phyloP scores from a whole-genome alignment of 2,113 vertebrate species.

The Carlito syrichta region DNA sequence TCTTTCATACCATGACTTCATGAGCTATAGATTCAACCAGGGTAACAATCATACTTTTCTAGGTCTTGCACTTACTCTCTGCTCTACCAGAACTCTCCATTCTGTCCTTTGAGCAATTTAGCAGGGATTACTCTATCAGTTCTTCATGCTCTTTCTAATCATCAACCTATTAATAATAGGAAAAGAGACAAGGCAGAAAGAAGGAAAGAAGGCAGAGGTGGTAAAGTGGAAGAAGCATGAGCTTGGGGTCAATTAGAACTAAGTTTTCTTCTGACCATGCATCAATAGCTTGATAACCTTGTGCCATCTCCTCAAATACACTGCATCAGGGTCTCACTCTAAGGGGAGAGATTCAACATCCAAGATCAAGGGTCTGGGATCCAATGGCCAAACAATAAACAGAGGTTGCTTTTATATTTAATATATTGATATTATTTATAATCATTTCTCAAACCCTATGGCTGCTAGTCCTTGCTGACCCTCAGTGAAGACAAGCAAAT shows the following conservation, averaged over 20 bases:
- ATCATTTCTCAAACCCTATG: not conserved
- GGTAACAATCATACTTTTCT: not conserved
- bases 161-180: not conserved
- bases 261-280: no score
- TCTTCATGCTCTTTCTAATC: not conserved
- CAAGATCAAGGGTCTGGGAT: not conserved
- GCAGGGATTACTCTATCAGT: not conserved
- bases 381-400: not conserved
- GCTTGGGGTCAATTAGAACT: not conserved
- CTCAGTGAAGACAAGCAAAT: not conserved
- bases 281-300: not conserved
- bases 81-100: not conserved
- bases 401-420: not conserved
- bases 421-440: not conserved
- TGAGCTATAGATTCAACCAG: not conserved
- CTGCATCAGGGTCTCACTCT: no score
- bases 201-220: not conserved
- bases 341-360: not conserved
- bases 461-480: not conserved
- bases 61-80: not conserved
- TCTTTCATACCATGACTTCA: not conserved
- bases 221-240: not conserved
- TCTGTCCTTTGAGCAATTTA: not conserved
- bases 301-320: accelerated
- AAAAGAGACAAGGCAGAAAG: not conserved